These are phyloP conservation scores for Astur gentilis DNA, from an alignment of 2,113 vertebrate genomes.

Conservation along the genomic window DNA sequence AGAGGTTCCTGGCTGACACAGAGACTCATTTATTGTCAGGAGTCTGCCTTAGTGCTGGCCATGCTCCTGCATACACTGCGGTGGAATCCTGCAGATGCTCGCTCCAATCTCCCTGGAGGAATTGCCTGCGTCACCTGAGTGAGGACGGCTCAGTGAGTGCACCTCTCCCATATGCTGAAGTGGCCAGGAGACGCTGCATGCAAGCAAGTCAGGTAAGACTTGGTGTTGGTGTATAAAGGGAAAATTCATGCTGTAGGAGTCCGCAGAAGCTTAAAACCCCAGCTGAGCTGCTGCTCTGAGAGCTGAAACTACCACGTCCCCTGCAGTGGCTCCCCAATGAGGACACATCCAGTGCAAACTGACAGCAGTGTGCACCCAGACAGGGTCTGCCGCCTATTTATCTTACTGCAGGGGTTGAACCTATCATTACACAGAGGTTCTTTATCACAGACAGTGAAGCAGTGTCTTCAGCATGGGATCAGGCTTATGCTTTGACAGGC, in stretches of 20 bases:
- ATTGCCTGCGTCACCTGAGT: rapidly evolving
- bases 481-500: not conserved
- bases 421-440: not conserved
- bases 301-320: not conserved
- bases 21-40: not conserved
- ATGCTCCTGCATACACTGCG: rapidly evolving
- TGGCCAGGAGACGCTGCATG: rapidly evolving
- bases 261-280: not conserved
- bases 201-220: not conserved
- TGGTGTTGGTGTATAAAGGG: not conserved
- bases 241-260: not conserved
- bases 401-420: not conserved
- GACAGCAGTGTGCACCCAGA: rapidly evolving
- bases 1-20: not conserved
- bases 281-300: not conserved
- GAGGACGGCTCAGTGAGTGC: rapidly evolving
- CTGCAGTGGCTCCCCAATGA: rapidly evolving
- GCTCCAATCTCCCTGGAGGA: not conserved
- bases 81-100: rapidly evolving
- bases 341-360: not conserved
- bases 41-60: not conserved
- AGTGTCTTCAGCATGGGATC: not conserved
- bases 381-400: not conserved
- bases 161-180: rapidly evolving
- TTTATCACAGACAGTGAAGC: not conserved